Percentiles rank a stretch among this genome's conserved stretches.
These are phyloP conservation scores for Acipenser transmontanus DNA, from an alignment of 2,797 vertebrate species.

Conservation along the genomic window DNA sequence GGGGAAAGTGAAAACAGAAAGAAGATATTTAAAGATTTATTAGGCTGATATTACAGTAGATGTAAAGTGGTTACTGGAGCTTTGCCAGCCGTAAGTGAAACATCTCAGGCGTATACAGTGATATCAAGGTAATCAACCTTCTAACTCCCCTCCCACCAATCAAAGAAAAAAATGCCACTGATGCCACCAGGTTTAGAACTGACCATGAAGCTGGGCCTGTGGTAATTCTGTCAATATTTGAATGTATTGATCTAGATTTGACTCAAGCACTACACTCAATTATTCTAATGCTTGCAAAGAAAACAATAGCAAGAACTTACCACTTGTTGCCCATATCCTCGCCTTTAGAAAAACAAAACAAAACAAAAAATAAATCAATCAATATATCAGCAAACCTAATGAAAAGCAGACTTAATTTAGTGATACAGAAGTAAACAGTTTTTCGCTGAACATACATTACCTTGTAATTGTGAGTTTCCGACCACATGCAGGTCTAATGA, in stretches of 20 bases:
- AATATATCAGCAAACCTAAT: conserved; percentile 27
- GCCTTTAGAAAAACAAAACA: conserved; percentile 64
- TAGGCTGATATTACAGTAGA: neutral
- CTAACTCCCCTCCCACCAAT: neutral
- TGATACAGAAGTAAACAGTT: neutral
- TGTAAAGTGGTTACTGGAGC: no score
- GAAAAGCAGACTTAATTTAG: conserved; percentile 12
- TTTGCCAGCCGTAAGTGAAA: no score
- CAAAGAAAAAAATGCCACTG: no score
- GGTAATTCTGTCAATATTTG: no score
- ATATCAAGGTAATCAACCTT: neutral
- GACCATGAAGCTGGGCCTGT: no score
- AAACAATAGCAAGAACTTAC: conserved; percentile 51
- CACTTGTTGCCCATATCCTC: conserved; percentile 85
- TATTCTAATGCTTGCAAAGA: neutral
- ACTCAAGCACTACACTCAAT: no score
- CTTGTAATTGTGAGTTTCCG: neutral
- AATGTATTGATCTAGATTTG: no score
- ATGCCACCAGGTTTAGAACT: no score
- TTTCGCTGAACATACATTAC: neutral
- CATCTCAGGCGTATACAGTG: no score
- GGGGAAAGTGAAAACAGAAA: conserved; percentile 31
- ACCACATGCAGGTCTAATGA: neutral
- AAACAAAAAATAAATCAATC: conserved; percentile 22
- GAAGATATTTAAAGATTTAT: conserved; percentile 25